Evolutionary conservation across 2,888 invertebrate species (phyloP).

Genomic region (Coenonympha glycerion): DNA sequence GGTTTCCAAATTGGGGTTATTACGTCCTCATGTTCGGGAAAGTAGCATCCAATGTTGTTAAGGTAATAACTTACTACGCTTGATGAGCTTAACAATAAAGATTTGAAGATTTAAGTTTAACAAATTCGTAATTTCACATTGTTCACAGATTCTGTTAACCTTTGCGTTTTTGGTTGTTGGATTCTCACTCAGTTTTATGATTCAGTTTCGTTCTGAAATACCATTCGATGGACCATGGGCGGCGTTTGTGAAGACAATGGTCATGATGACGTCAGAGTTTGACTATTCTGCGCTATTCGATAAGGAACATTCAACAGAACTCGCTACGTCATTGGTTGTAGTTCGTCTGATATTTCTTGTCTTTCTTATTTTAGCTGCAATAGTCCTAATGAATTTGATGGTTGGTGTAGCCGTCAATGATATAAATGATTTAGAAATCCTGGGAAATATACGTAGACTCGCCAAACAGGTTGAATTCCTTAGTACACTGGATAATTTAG

Average conservation of each 20-base stretch:
- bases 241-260: conserved; percentile 73
- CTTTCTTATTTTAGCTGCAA: conserved; percentile 73
- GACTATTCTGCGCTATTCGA: conserved; percentile 72
- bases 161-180: conserved; percentile 72
- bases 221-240: conserved; percentile 73
- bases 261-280: conserved; percentile 79
- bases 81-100: background rate
- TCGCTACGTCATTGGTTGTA: conserved; percentile 57
- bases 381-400: conserved; percentile 77
- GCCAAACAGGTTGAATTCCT: conserved; percentile 76
- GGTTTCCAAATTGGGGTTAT: conserved; percentile 76
- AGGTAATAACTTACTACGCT: conserved; percentile 48
- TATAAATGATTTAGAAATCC: conserved; percentile 72
- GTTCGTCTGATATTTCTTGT: conserved; percentile 70
- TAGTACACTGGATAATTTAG: conserved; percentile 67
- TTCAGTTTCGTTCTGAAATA: conserved; percentile 68
- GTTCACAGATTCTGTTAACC: conserved; percentile 67
- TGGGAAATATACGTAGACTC: conserved; percentile 72
- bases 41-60: conserved; percentile 73
- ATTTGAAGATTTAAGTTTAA: background rate
- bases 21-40: conserved; percentile 79
- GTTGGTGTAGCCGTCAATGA: conserved; percentile 78
- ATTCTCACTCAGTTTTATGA: conserved; percentile 74
- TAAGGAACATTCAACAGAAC: conserved; percentile 53
- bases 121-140: background rate